phyloP scores from a whole-genome alignment of 2,113 vertebrate species.

The human (Homo sapiens) region GRCh38 chr1:75137001-75137500 shows the following conservation, averaged over 20 bases:
- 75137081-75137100: constrained; percentile 79
- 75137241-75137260: constrained; percentile 98
- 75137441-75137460: neutral
- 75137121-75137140: constrained; percentile 91
- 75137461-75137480: neutral
- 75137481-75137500: neutral
- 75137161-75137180: constrained; percentile 92
- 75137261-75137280: constrained; percentile 81
- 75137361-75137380: neutral
- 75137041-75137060: neutral
- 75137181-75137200: constrained; percentile 87
- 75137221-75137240: constrained; percentile 94
- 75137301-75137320: neutral
- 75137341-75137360: neutral
- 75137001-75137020: neutral
- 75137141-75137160: constrained; percentile 87
- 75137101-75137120: constrained; percentile 85
- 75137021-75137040: neutral
- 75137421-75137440: neutral
- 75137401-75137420: neutral
- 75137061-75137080: neutral
- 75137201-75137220: constrained; percentile 89
- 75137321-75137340: neutral
- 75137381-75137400: neutral
- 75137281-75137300: neutral